Conservation (phyloP, 1,140 invertebrate species). For the Calliopsis andreniformis region DNA sequence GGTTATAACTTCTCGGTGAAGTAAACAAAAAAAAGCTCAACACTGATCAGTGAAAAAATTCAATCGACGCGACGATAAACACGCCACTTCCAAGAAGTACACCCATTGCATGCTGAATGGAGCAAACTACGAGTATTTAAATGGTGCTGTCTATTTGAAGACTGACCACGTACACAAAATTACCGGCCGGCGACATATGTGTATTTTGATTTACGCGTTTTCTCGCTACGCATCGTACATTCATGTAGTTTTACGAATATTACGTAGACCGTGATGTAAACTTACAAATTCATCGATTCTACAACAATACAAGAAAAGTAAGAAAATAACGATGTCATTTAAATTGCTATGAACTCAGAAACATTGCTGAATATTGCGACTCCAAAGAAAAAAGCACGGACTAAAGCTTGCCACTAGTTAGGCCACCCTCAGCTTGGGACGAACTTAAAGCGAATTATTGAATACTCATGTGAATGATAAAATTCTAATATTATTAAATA, state of each 20-base stretch:
- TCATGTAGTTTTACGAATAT: slow-evolving; percentile 8
- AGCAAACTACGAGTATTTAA: neutral
- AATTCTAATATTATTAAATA: too few species aligned
- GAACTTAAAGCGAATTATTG: neutral
- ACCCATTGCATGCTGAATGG: neutral
- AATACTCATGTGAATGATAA: neutral
- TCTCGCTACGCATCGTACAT: slow-evolving; percentile 29
- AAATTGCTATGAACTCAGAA: slow-evolving; percentile 56
- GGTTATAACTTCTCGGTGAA: slow-evolving; percentile 10
- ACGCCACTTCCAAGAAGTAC: neutral
- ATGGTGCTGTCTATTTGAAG: neutral
- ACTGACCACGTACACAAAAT: slow-evolving; percentile 66
- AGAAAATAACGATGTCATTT: slow-evolving; percentile 56
- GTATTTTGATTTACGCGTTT: slow-evolving; percentile 40
- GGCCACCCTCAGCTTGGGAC: neutral
- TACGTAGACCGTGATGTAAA: slow-evolving; percentile 2
- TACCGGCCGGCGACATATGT: slow-evolving; percentile 64
- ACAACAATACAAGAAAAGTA: slow-evolving; percentile 48
- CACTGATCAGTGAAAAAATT: neutral
- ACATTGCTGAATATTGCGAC: slow-evolving; percentile 36
- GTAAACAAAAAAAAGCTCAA: neutral
- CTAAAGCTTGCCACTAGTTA: neutral
- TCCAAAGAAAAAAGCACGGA: slow-evolving; percentile 52
- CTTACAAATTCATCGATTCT: slow-evolving; percentile 48
- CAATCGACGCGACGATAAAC: neutral